Percentiles rank a stretch among this genome's conserved stretches.
These are phyloP conservation scores for Thomomys bottae DNA, from an alignment of 2,113 vertebrate genomes.

Conservation along the genomic window DNA sequence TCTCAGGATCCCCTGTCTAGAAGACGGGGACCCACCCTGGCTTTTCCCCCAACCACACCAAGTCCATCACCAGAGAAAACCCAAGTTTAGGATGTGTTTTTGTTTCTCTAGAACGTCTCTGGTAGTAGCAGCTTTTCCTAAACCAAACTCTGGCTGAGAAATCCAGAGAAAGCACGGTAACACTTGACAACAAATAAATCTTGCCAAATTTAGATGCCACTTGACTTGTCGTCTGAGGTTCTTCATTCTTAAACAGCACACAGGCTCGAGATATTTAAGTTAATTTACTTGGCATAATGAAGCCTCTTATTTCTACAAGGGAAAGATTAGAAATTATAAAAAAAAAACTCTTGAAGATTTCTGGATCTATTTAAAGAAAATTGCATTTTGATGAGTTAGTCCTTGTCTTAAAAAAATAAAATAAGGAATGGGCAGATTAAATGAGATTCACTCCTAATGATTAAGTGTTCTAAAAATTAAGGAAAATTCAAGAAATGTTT, in stretches of 20 bases:
- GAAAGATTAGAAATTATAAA: slow-evolving; percentile 51
- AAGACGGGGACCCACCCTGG: not conserved
- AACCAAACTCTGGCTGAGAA: slow-evolving; percentile 10
- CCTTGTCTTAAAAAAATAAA: not conserved
- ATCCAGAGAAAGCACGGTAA: not conserved
- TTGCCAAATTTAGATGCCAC: slow-evolving; percentile 43
- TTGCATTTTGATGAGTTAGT: slow-evolving; percentile 8
- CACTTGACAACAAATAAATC: not conserved
- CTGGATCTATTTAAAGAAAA: not conserved
- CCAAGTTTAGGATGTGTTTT: not conserved
- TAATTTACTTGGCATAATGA: slow-evolving; percentile 52
- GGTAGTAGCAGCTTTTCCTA: not conserved
- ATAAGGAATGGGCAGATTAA: slow-evolving; percentile 7
- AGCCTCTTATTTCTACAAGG: slow-evolving; percentile 43
- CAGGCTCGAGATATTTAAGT: slow-evolving; percentile 30
- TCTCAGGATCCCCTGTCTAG: not conserved
- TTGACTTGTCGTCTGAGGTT: slow-evolving; percentile 49
- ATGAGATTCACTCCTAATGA: not conserved
- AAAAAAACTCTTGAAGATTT: slow-evolving; percentile 43
- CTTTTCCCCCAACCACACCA: not conserved
- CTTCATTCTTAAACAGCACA: slow-evolving; percentile 39
- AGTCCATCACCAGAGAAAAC: not conserved
- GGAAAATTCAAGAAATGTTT: not conserved
- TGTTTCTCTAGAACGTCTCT: rapidly evolving
- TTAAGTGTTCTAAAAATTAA: not conserved